Percentiles rank a stretch among this genome's conserved stretches.
Conservation (phyloP, 2,888 invertebrate genomes). For the Dryobotodes eremita region DNA sequence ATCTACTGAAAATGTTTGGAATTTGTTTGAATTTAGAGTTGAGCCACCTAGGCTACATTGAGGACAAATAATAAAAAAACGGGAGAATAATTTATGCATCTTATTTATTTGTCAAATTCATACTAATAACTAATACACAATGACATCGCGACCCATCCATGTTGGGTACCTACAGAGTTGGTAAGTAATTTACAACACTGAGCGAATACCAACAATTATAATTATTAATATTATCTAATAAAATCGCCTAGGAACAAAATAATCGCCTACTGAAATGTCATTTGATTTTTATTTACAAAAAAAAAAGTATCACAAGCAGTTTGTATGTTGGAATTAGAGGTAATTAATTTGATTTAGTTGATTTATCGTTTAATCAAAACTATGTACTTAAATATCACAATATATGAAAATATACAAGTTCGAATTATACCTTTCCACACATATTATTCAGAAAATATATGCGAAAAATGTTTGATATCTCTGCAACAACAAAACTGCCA, state of each 20-base stretch:
- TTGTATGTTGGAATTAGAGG: slow-evolving; percentile 40
- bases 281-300: slow-evolving; percentile 56
- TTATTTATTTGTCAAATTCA: slow-evolving; percentile 82
- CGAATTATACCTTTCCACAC: not conserved
- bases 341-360: slow-evolving; percentile 16
- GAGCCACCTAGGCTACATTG: not conserved
- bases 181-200: slow-evolving; percentile 39
- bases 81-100: slow-evolving; percentile 70
- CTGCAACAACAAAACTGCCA: slow-evolving; percentile 29
- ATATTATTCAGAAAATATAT: not conserved
- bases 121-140: slow-evolving; percentile 77
- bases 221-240: slow-evolving; percentile 50
- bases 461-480: slow-evolving; percentile 2
- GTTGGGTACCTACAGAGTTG: slow-evolving; percentile 61
- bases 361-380: not conserved
- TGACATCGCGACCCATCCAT: slow-evolving; percentile 70
- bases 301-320: slow-evolving; percentile 57
- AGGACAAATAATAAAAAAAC: slow-evolving; percentile 4
- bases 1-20: slow-evolving; percentile 12
- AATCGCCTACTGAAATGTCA: slow-evolving; percentile 58
- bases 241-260: slow-evolving; percentile 65
- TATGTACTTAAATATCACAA: slow-evolving; percentile 22
- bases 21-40: not conserved
- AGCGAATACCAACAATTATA: slow-evolving; percentile 42
- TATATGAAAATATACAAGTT: slow-evolving; percentile 6